Conservation (phyloP, 1,140 invertebrate species). For the Zaprionus gabonicus region DNA sequence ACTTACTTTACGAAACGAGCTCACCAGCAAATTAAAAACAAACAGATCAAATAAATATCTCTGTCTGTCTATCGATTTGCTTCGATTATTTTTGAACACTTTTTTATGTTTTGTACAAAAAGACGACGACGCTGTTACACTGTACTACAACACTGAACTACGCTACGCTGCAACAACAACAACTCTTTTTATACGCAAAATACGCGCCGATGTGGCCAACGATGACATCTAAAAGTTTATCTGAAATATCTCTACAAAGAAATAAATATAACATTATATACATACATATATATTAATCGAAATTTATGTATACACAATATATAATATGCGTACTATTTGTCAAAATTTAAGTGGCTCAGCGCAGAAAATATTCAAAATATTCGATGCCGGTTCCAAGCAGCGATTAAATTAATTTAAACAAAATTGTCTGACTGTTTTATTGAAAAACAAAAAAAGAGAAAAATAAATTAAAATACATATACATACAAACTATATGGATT, state of each 20-base stretch:
- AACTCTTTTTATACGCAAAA: slow-evolving; percentile 47
- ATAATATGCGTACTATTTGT: slow-evolving; percentile 63
- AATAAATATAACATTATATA: slow-evolving; percentile 47
- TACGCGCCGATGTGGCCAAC: slow-evolving; percentile 43
- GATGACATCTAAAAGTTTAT: slow-evolving; percentile 16
- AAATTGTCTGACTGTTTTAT: slow-evolving; percentile 79
- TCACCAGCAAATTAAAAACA: slow-evolving; percentile 33
- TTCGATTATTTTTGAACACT: slow-evolving; percentile 47
- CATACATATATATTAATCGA: slow-evolving; percentile 38
- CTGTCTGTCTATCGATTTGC: slow-evolving; percentile 48
- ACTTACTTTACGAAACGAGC: slow-evolving; percentile 62
- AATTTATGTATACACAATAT: slow-evolving; percentile 47
- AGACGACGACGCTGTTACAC: slow-evolving; percentile 43
- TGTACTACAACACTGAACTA: slow-evolving; percentile 40
- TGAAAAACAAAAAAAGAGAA: slow-evolving; percentile 41
- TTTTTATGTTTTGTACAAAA: slow-evolving; percentile 33
- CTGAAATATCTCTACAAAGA: slow-evolving; percentile 33
- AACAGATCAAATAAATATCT: neutral
- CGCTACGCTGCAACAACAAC: slow-evolving; percentile 48
- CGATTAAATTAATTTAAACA: slow-evolving; percentile 62
- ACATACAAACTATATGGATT: slow-evolving; percentile 30
- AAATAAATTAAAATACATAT: slow-evolving; percentile 63
- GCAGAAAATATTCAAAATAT: slow-evolving; percentile 78
- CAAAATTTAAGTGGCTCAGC: slow-evolving; percentile 72
- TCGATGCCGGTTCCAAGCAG: slow-evolving; percentile 51